Conservation (phyloP, 2,888 invertebrate genomes). For the Parnassius mnemosyne region DNA sequence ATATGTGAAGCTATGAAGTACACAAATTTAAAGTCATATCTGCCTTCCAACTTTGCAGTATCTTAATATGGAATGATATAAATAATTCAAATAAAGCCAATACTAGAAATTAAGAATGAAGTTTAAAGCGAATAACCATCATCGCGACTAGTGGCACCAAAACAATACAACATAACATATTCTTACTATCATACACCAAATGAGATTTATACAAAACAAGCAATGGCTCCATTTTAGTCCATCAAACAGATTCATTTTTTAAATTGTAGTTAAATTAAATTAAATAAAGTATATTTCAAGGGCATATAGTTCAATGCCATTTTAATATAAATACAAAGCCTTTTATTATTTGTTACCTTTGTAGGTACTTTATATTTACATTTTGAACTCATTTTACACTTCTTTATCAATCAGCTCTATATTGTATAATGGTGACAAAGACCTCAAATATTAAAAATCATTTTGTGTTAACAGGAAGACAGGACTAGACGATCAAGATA, state of each 20-base stretch:
- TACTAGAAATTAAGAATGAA: conserved; percentile 46
- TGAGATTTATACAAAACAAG: conserved; percentile 15
- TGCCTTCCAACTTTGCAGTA: conserved; percentile 19
- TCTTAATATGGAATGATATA: conserved; percentile 56
- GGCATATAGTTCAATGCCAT: not conserved
- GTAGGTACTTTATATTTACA: conserved; percentile 27
- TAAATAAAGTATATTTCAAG: not conserved
- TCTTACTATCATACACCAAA: conserved; percentile 19
- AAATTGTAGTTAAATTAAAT: not conserved
- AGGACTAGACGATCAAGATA: conserved; percentile 56
- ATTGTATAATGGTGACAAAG: conserved; percentile 14
- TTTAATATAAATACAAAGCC: conserved; percentile 14
- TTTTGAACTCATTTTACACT: conserved; percentile 19
- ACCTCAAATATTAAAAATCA: conserved; percentile 27
- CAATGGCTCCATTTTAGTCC: conserved; percentile 1
- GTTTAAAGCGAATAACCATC: conserved; percentile 54
- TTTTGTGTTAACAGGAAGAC: conserved; percentile 55
- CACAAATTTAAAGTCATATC: conserved; percentile 35
- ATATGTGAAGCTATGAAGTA: conserved; percentile 37
- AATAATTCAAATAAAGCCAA: conserved; percentile 56
- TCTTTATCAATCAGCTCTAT: conserved; percentile 10
- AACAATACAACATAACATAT: conserved; percentile 27
- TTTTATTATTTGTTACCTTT: not conserved
- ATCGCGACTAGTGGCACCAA: conserved; percentile 36
- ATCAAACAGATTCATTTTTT: conserved; percentile 1